phyloP scores from a whole-genome alignment of 2,888 invertebrate genomes.

The Chrysina gloriosa region DNA sequence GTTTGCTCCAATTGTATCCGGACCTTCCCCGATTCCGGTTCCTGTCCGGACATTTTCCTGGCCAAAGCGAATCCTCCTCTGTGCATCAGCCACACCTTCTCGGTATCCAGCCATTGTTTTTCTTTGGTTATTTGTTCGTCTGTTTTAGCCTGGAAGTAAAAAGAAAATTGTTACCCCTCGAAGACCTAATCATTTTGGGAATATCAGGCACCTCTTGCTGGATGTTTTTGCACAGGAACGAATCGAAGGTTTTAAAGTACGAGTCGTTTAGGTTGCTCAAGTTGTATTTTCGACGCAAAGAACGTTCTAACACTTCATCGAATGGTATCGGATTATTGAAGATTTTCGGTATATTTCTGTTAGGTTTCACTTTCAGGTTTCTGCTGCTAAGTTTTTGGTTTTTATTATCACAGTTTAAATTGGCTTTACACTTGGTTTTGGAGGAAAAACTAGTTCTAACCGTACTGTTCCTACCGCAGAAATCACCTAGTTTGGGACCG shows the following conservation, averaged over 20 bases:
- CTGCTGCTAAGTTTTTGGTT: conserved; percentile 22
- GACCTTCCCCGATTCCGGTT: conserved; percentile 73
- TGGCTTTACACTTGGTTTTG: background rate
- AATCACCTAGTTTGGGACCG: background rate
- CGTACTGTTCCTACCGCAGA: background rate
- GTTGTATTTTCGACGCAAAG: conserved; percentile 19
- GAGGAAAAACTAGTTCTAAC: background rate
- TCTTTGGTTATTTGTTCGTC: conserved; percentile 76
- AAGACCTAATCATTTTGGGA: background rate
- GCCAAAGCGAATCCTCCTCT: conserved; percentile 91
- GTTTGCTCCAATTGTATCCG: conserved; percentile 83
- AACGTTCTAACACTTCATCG: conserved; percentile 13
- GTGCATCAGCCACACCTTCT: conserved; percentile 93
- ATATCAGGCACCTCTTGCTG: conserved; percentile 1
- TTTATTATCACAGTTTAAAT: background rate
- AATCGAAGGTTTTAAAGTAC: conserved; percentile 28
- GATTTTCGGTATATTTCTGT: background rate
- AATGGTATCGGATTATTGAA: background rate
- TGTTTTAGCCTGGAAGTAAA: conserved; percentile 71
- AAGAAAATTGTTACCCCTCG: background rate
- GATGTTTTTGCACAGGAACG: background rate
- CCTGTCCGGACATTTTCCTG: conserved; percentile 58
- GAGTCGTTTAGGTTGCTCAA: conserved; percentile 20
- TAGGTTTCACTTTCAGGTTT: background rate
- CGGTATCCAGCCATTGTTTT: conserved; percentile 76